These are phyloP conservation scores for Ectemnius continuus DNA, from an alignment of 2,888 invertebrate species.

Conservation along the genomic window DNA sequence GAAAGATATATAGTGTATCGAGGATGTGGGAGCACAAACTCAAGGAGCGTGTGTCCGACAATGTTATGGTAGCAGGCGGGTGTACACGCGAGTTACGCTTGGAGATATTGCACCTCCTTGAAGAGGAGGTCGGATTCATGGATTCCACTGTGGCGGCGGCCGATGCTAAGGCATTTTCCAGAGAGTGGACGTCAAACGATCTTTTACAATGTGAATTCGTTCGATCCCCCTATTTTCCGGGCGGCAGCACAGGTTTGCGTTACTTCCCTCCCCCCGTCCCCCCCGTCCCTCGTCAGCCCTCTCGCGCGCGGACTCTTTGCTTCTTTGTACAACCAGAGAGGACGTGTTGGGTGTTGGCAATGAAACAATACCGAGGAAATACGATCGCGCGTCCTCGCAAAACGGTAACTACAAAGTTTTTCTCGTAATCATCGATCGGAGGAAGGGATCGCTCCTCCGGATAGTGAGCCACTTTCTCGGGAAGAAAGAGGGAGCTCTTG, in stretches of 20 bases:
- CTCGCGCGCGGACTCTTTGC: conserved; percentile 1
- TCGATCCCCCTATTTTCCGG: conserved; percentile 22
- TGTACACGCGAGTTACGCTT: conserved; percentile 11
- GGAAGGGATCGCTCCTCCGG: too few relatives aligned
- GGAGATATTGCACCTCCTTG: conserved; percentile 35
- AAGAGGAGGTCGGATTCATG: conserved; percentile 28
- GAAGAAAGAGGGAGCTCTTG: too few relatives aligned
- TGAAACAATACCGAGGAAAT: too few relatives aligned
- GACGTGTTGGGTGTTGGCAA: too few relatives aligned
- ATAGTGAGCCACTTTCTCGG: too few relatives aligned
- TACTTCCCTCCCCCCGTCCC: conserved; percentile 5
- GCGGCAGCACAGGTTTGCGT: conserved; percentile 7
- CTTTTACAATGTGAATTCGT: conserved; percentile 31
- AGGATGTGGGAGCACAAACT: conserved; percentile 30
- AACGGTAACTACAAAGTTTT: too few relatives aligned
- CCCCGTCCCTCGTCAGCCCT: conserved; percentile 1
- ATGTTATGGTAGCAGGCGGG: conserved; percentile 33
- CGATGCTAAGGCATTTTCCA: conserved; percentile 31
- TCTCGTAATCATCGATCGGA: too few relatives aligned
- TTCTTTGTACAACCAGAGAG: background rate
- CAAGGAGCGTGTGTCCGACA: conserved; percentile 28
- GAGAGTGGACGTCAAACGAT: conserved; percentile 40
- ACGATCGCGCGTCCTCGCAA: too few relatives aligned
- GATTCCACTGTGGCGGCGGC: conserved; percentile 22
- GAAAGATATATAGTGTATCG: conserved; percentile 16